These are phyloP conservation scores for Dolichoris vasculosae DNA, from an alignment of 1,140 invertebrate species.

Conservation along the genomic window DNA sequence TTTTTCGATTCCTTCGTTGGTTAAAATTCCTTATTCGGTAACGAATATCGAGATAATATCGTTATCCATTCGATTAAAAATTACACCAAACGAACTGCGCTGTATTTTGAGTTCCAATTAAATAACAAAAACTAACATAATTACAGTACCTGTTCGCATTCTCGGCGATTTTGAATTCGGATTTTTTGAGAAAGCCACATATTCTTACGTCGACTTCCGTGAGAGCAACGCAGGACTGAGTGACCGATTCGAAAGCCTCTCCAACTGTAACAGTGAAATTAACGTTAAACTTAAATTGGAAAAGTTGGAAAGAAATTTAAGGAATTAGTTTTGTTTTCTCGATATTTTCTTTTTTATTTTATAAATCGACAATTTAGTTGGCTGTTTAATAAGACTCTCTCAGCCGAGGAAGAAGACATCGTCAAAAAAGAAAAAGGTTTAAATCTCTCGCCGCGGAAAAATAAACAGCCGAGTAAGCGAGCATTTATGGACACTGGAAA, in stretches of 20 bases:
- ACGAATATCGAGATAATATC: too few species aligned
- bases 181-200: constrained; percentile 66
- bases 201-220: constrained; percentile 64
- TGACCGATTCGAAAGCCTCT: constrained; percentile 59
- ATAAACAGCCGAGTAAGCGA: neutral
- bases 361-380: neutral
- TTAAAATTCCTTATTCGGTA: too few species aligned
- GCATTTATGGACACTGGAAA: too few species aligned
- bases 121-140: too few species aligned
- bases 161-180: constrained; percentile 61
- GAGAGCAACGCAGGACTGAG: constrained; percentile 56
- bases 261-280: constrained; percentile 59
- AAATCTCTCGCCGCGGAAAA: neutral
- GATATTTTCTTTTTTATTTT: neutral
- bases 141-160: constrained; percentile 62
- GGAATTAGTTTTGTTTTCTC: neutral
- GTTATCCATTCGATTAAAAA: too few species aligned
- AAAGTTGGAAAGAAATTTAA: neutral
- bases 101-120: too few species aligned
- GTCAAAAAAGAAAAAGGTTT: too few species aligned
- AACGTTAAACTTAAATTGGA: neutral
- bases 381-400: neutral
- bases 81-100: too few species aligned
- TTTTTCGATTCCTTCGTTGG: too few species aligned
- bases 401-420: too few species aligned